phyloP scores from a whole-genome alignment of 1,140 invertebrate species.

The Nasonia vitripennis region DNA sequence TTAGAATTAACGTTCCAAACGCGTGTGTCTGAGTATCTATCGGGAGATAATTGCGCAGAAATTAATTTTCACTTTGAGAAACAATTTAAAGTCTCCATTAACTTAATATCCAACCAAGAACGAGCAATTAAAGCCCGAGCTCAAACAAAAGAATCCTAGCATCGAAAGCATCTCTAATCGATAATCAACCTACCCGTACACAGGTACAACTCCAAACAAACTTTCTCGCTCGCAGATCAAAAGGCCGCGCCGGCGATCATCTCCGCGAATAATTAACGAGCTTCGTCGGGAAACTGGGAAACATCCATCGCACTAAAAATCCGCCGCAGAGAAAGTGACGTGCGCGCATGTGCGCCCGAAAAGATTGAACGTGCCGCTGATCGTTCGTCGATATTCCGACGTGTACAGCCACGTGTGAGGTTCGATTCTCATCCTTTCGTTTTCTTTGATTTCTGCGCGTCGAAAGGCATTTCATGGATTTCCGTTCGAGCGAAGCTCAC shows the following conservation, averaged over 20 bases:
- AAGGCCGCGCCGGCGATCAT: not conserved
- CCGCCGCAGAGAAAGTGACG: conserved; percentile 31
- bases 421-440: not conserved
- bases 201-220: not conserved
- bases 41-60: no score
- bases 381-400: conserved; percentile 14
- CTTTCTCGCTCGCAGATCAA: conserved; percentile 17
- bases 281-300: not conserved
- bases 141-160: no score
- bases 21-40: no score
- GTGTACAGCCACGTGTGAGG: not conserved
- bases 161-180: no score
- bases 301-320: not conserved
- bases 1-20: not conserved
- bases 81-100: not conserved
- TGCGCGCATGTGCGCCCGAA: conserved; percentile 42
- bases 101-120: no score
- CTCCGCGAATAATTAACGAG: conserved; percentile 24
- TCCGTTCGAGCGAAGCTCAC: not conserved
- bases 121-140: no score
- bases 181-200: not conserved
- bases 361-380: conserved; percentile 44
- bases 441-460: not conserved
- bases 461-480: conserved; percentile 4
- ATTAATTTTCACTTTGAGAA: not conserved